These are phyloP conservation scores for Notiomystis cincta DNA, from an alignment of 2,113 vertebrate species.

Conservation along the genomic window DNA sequence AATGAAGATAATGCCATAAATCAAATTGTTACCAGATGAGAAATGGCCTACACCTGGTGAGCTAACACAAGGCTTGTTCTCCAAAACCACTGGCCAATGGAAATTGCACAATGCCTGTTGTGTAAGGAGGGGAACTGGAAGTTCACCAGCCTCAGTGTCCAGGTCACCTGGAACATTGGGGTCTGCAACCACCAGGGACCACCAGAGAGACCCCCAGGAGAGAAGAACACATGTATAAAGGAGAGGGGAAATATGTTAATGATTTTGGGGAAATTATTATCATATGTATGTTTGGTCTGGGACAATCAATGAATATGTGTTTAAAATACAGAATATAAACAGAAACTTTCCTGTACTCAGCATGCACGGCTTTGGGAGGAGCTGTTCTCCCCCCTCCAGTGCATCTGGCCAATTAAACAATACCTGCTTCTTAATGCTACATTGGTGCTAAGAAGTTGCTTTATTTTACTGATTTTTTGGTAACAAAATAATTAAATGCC, in stretches of 20 bases:
- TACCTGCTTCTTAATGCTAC: background rate
- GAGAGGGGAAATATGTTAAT: background rate
- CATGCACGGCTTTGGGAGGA: background rate
- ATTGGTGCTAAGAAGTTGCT: background rate
- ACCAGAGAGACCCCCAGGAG: background rate
- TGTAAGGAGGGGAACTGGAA: background rate
- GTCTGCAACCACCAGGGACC: background rate
- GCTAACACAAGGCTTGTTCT: background rate
- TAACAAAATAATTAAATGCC: background rate
- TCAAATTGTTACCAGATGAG: background rate
- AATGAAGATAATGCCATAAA: background rate
- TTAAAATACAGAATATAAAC: background rate
- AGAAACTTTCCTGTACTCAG: background rate
- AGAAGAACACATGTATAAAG: accelerated
- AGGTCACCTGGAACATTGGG: background rate
- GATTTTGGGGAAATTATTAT: background rate
- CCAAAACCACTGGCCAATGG: background rate
- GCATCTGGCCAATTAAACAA: background rate
- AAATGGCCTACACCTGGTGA: background rate
- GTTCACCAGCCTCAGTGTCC: background rate
- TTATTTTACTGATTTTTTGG: background rate
- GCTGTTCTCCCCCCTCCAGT: accelerated
- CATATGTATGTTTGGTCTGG: background rate
- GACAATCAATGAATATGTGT: background rate
- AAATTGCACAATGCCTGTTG: background rate